Base-by-base conservation (phyloP, 2,797 vertebrate genomes). In the Ambastaia sidthimunki region DNA sequence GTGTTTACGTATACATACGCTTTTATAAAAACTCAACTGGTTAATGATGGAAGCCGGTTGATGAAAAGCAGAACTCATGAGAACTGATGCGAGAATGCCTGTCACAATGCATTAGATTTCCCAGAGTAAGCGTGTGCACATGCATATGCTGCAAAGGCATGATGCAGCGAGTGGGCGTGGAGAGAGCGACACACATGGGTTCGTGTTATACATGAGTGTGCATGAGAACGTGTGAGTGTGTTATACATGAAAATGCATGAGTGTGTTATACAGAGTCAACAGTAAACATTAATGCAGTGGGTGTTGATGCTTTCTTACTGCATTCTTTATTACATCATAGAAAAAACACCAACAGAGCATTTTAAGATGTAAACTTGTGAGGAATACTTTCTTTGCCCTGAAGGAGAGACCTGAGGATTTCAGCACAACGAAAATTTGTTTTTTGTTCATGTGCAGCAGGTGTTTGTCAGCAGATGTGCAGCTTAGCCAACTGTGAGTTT, bases 31-130 rank as follows among this genome's bases (percentile, higher is more conserved):
- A 25, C 28, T 76, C 62, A 54, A 68, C 10, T 52, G 10, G 10
- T 10, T 44, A 44, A 44, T 44, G 50, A 10, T 47, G 50, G 16
- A 76, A 7, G 7, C 50, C 37, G 25, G 65, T 31, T 76, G 65
- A 59, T 76, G 21, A 28, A 21, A 68, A 55, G 3, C n/a, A 18
- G 37, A 34, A 60, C 15, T 68, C 55, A 70, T 16, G 48, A 57
- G 47, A 74, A 77, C 63, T 74, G 55, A 70, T 55, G 70, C 37
- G 41, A 77, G 48, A 77, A 44, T 6, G 31, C 47, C 74, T 83
- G 78, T 78, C 78, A 66, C 55, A 48, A 65, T 54, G 23, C 59
- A 80, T 80, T 77, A 73, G 19, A 41, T 44, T 15, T 72, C 21
- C 7, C 47, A 71, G 62, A 75, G 65, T 74, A 31, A 41, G 28